Base-by-base conservation (phyloP, 1,140 invertebrate species). In the Drosophila sp. region DNA sequence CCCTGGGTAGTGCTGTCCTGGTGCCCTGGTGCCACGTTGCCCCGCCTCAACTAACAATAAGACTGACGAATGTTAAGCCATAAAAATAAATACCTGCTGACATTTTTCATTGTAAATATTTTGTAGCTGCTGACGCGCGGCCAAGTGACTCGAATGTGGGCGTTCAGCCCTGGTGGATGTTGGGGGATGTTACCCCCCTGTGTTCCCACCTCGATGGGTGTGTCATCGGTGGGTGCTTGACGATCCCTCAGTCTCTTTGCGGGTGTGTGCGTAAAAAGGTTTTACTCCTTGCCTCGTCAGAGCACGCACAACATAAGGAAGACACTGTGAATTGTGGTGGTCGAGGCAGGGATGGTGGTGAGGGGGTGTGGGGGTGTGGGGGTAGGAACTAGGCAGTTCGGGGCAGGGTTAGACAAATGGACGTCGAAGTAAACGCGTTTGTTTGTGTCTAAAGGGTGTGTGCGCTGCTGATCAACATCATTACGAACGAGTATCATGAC, bases 61-160 rank as follows among this genome's bases (percentile, higher is more conserved):
- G 83, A 89, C 83, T 87, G 83, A 87, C 83, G 83, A 87, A 87
- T 89, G 83, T 83, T 87, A 65, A 59, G 78, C 83, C 83, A 87
- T 89, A 87, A 87, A 87, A 87, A 87, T 89, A 87, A 89, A 87
- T 87, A 87, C 83, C 83, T 89, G 83, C 83, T 87, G 83, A 87
- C 83, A 89, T 87, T 87, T 89, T 89, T 89, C 83, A 87, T 87
- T 89, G 83, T 89, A 89, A 89, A 89, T 89, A 83, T 89, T 89
- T 89, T 83, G 83, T 87, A 89, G 83, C 82, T 89, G 83, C 76
- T 89, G 76, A 83, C 83, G 83, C 79, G 83, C 79, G 66, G 75
- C 74, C 67, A 77, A 86, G 54, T 82, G 72, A 50, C 83, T 76
- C 71, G 21, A 65, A 67, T 69, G 80, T 58, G 66, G 36, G 38